Base-by-base conservation (phyloP, 2,797 vertebrate species). In the Sebastiscus tertius region DNA sequence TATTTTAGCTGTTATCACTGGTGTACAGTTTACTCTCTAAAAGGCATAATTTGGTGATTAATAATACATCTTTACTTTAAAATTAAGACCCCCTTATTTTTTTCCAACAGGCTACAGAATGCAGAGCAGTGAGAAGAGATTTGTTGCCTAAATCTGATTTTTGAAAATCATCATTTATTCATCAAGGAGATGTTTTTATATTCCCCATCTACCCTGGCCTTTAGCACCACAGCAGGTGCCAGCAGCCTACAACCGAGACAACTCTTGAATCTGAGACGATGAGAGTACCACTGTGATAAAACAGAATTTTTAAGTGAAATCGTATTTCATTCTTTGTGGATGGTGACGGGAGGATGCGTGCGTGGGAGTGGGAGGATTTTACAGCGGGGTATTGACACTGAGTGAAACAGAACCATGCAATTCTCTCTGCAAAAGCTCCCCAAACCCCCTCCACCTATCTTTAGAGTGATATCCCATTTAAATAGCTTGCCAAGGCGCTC, bases 381-480 rank as follows among this genome's bases (percentile, higher is more conserved):
- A 80, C 60, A 84, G 79, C 12, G 18, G 69, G 52, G 71, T 80
- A 78, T 77, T 69, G 82, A 87, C 77, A 87, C 54, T 6, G 76
- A 65, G 42, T 74, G 77, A 87, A 82, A 88, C 8, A 75, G 70
- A 91, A 85, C 82, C 27, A 20, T 71, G 74, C 61, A 86, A 79
- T 75, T 86, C 62, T 88, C 81, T 79, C 75, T 77, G 81, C 74
- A 87, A 83, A 49, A 82, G 79, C 83, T 65, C 22, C 76, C 66
- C 8, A 22, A 70, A 67, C 61, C 59, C 39, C 75, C 81, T 77
- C 75, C 82, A 77, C 68, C 65, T 59, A 72, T 75, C 71, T 71
- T 83, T 46, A 86, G 77, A 89, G 74, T 72, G 83, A 88, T 94
- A 92, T 89, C 92, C 94, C 88, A 95, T 90, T 93, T 95, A 93